Conservation (phyloP, 2,113 vertebrate genomes). For the Cygnus buccinator region DNA sequence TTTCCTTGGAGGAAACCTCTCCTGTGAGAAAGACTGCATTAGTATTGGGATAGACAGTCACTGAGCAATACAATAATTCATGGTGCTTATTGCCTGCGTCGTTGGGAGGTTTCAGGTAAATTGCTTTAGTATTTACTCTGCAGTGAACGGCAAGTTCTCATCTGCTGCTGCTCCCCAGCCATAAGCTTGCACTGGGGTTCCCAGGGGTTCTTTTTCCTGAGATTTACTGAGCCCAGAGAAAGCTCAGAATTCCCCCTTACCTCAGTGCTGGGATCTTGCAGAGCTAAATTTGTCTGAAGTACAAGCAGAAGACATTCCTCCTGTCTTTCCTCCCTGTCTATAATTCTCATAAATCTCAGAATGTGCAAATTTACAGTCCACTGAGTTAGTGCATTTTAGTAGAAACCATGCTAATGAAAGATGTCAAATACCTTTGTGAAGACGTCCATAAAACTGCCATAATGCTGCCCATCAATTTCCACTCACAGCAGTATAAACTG, state of each 20-base stretch:
- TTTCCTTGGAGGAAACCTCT: background rate
- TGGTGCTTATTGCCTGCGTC: background rate
- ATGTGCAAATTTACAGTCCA: background rate
- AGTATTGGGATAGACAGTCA: background rate
- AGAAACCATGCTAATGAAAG: constrained; percentile 12
- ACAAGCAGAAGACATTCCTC: background rate
- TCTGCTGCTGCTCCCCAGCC: background rate
- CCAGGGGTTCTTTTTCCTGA: background rate
- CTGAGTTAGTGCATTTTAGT: background rate
- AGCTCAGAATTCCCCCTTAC: background rate
- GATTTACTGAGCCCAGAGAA: background rate
- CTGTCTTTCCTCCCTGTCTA: background rate
- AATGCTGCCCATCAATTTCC: background rate
- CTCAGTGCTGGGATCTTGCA: background rate
- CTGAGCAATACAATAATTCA: background rate
- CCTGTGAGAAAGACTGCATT: background rate
- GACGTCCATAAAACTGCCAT: constrained; percentile 7
- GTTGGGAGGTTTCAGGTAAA: background rate
- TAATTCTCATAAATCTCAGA: background rate
- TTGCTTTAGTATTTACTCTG: background rate
- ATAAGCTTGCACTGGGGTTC: background rate
- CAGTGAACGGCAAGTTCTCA: background rate
- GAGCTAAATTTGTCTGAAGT: background rate
- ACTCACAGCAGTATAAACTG: background rate
- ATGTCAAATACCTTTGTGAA: constrained; percentile 42